Evolutionary conservation across 2,113 vertebrate species (phyloP), one percentile per base, ranked within the genome.

Genomic region (Myanophis thanlyinensis): DNA sequence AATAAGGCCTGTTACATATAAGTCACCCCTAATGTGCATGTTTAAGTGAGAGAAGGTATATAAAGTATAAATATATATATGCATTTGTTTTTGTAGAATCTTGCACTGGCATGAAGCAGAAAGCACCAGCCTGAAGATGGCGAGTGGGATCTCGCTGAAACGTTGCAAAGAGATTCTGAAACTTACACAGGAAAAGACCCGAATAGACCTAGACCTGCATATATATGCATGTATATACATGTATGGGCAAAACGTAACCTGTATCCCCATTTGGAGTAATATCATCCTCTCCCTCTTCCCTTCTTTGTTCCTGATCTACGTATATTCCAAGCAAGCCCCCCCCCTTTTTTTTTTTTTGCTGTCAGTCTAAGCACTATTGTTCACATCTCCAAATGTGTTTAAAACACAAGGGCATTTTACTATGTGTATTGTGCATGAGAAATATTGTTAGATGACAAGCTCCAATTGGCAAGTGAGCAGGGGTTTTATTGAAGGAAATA

Each of bases 401-500:
- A 96, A 97, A 97, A 97, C 96, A 97, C 95, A 95, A 97, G 96
- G 94, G 94, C 96, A 97, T 97, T 97, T 97, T 97, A 95, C 94
- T 95, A 95, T 96, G 93, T 96, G 95, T 97, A 96, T 96, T 95
- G 90, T 97, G 96, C 96, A 94, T 96, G 94, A 96, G 96, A 97
- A 97, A 95, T 97, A 97, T 96, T 96, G 95, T 96, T 97, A 96
- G 95, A 97, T 97, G 97, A 97, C 97, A 97, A 97, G 96, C 95
- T 97, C 96, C 96, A 96, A 96, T 95, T 97, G 97, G 95, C 96
- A 97, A 97, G 95, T 94, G 97, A 96, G 96, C 98, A 97, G 96
- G 95, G 95, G 95, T 95, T 97, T 97, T 97, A 96, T 95, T 96
- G 97, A 98, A 96, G 97, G 93, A 97, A 97, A 97, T 95, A 95